Base-by-base conservation (phyloP, 2,113 vertebrate species). In the Albula glossodonta region DNA sequence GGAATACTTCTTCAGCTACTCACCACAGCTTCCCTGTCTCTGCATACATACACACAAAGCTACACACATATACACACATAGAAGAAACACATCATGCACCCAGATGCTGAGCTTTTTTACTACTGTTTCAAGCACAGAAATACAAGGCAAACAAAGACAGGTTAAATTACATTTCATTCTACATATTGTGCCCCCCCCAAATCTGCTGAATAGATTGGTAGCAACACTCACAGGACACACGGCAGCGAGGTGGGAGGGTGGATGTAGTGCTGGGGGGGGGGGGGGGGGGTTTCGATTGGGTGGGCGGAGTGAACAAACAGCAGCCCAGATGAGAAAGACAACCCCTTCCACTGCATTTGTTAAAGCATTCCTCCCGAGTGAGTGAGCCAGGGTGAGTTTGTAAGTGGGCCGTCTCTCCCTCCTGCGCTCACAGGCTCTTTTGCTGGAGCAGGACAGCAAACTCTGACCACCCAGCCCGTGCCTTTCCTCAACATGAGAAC, bases 301-400 rank as follows among this genome's bases (percentile, higher is more conserved):
- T 19, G 60, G 60, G 60, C 60, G 70, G n/a, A 74, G 6, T 74
- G 70, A 74, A 31, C 70, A 74, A 74, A 74, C 70, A 31, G 70
- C 25, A 5, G 70, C 9, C 22, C n/a, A 74, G 70, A 74, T 22
- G 70, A 90, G 89, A 91, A 88, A 74, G 31, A 41, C 31, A 31
- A 89, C 88, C 2, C 82, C 95, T 95, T 95, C 95, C 93, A 92
- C 92, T 92, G 90, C 92, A 80, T 94, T 92, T 92, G 93, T 90
- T 88, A 94, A 96, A 96, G 95, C 95, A 96, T 95, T 96, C 95
- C 95, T 94, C 93, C 90, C 87, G 89, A 93, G 90, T 87, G 87
- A 92, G 92, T 85, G 88, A 81, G 90, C 91, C 88, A 90, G 90
- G 90, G 90, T 56, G 53, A 94, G 89, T 89, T 82, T 74, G 89